phyloP scores from a whole-genome alignment of 2,113 vertebrate genomes.

The Protobothrops flavoviridis region DNA sequence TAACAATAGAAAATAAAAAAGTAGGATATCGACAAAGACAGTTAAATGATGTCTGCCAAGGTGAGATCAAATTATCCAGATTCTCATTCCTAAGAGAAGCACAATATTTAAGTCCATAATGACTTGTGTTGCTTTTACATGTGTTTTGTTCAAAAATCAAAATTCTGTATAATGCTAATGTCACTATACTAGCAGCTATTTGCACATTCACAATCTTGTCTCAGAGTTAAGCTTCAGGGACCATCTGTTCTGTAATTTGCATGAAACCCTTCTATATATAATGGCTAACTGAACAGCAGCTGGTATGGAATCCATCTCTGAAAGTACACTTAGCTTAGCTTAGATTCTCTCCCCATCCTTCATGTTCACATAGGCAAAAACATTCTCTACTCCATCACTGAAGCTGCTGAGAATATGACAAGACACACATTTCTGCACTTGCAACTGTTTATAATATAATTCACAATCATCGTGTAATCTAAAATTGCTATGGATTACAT shows the following conservation, averaged over 20 bases:
- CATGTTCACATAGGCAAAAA: not conserved
- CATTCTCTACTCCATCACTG: not conserved
- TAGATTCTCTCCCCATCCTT: not conserved
- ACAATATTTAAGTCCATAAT: not conserved
- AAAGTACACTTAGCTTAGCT: not conserved
- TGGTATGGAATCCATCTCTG: not conserved
- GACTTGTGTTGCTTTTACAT: not conserved
- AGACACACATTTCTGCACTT: not conserved
- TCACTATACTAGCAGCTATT: not conserved
- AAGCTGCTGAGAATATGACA: not conserved
- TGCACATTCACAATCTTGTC: not conserved
- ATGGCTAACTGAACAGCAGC: not conserved
- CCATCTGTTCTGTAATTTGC: not conserved
- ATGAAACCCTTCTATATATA: not conserved
- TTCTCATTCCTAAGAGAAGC: not conserved
- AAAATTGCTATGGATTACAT: not conserved
- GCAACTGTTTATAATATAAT: not conserved
- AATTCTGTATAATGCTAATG: not conserved
- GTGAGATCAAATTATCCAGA: not conserved
- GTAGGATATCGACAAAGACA: not conserved
- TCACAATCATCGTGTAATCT: not conserved
- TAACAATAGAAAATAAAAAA: not conserved
- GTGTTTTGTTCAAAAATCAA: not conserved
- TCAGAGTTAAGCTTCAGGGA: not conserved
- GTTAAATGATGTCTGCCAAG: not conserved